phyloP scores from a whole-genome alignment of 2,797 vertebrate genomes.

The Intellagama lesueurii region DNA sequence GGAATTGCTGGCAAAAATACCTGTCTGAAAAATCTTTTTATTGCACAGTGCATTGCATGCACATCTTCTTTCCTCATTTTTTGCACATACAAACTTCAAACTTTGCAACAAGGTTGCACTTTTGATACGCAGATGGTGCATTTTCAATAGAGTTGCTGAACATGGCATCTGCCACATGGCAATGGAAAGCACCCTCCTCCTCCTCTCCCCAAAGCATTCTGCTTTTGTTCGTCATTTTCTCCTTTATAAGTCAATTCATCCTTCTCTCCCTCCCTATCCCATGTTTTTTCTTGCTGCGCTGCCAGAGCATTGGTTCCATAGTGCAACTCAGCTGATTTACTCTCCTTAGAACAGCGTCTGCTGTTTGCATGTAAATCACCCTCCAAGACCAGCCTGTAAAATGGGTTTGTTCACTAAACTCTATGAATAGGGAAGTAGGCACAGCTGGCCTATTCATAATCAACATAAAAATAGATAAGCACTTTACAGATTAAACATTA shows the following conservation, averaged over 20 bases:
- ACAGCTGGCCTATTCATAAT: constrained; percentile 86
- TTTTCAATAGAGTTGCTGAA: neutral
- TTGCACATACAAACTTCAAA: neutral
- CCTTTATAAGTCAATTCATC: constrained; percentile 24
- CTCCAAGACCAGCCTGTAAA: constrained; percentile 72
- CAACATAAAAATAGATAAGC: constrained; percentile 86
- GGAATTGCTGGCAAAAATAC: neutral
- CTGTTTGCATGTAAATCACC: constrained; percentile 57
- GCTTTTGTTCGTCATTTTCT: constrained; percentile 14
- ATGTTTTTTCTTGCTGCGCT: constrained; percentile 18
- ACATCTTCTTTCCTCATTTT: neutral
- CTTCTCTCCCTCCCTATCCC: constrained; percentile 1
- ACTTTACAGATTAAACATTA: constrained; percentile 86
- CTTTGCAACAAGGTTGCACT: neutral
- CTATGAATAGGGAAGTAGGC: constrained; percentile 85
- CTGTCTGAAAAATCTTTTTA: constrained; percentile 6
- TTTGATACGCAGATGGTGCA: neutral
- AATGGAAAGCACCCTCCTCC: neutral
- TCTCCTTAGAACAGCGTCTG: constrained; percentile 51
- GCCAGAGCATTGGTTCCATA: constrained; percentile 38
- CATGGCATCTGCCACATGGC: constrained; percentile 5
- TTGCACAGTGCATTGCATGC: neutral
- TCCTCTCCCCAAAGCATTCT: neutral
- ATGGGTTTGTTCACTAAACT: constrained; percentile 71
- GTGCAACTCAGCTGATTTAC: constrained; percentile 51